Conservation (phyloP, 2,113 vertebrate species). For the Pleuronectes platessa region DNA sequence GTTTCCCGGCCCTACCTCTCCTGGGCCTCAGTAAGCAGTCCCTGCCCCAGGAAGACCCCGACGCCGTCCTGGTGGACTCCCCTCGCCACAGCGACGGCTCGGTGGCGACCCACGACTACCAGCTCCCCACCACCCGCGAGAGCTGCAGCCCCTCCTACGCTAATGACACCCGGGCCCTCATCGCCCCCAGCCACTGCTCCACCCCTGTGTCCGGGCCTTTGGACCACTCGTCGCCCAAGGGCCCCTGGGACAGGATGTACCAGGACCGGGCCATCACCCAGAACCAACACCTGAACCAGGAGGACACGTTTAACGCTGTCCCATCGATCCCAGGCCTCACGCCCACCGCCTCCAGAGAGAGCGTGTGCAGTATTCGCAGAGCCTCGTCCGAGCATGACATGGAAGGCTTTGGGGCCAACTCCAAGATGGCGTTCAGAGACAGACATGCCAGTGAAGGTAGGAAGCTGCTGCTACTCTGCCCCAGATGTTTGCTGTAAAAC, state of each 20-base stretch:
- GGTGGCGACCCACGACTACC: conserved; percentile 90
- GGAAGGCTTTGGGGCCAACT: conserved; percentile 88
- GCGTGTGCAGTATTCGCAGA: conserved; percentile 90
- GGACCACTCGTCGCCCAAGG: conserved; percentile 95
- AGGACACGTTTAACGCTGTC: conserved; percentile 46
- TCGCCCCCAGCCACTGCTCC: conserved; percentile 90
- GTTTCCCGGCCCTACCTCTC: conserved; percentile 89
- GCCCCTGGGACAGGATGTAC: conserved; percentile 88
- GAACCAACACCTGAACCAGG: conserved; percentile 45
- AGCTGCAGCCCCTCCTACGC: conserved; percentile 93
- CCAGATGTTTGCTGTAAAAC: too few species aligned
- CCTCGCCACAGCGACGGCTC: conserved; percentile 88
- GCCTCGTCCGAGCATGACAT: conserved; percentile 96
- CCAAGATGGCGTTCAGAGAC: conserved; percentile 90
- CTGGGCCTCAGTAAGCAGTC: conserved; percentile 94
- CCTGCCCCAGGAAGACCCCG: conserved; percentile 95
- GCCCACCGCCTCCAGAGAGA: conserved; percentile 89
- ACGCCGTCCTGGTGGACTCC: conserved; percentile 91
- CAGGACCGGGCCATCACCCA: conserved; percentile 77
- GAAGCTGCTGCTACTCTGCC: background rate
- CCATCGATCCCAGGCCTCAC: conserved; percentile 88
- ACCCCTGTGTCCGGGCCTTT: conserved; percentile 92
- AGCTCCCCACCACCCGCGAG: conserved; percentile 90
- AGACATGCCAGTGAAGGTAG: conserved; percentile 98
- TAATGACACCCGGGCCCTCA: conserved; percentile 95